Evolutionary conservation across 92 coral and sea anemone species (phyloP).

Genomic region (Heteractis magnifica): DNA sequence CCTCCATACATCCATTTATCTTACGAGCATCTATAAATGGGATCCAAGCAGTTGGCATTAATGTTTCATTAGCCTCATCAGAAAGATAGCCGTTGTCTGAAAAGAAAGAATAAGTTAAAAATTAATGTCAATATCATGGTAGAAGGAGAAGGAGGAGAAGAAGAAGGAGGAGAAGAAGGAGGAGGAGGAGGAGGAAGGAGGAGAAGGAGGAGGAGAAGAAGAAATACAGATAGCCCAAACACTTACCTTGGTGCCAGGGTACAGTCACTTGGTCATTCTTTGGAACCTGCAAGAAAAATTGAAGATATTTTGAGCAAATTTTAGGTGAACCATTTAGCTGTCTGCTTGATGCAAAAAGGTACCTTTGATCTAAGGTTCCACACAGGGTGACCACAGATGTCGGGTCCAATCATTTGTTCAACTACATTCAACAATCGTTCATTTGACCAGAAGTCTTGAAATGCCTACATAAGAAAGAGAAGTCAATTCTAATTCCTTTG

Average conservation of each 20-base stretch:
- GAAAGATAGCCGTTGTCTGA: slow-evolving; percentile 62
- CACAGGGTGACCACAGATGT: slow-evolving; percentile 84
- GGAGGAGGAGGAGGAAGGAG: not conserved
- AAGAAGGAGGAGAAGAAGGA: not conserved
- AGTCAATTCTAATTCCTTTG: not conserved
- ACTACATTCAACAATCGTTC: slow-evolving; percentile 71
- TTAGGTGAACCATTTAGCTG: no score
- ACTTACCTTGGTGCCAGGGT: slow-evolving; percentile 86
- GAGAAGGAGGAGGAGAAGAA: not conserved
- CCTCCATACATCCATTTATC: slow-evolving; percentile 85
- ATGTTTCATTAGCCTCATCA: slow-evolving; percentile 62
- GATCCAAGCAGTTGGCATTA: slow-evolving; percentile 84
- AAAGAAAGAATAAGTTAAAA: not conserved
- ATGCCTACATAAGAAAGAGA: slow-evolving; percentile 44
- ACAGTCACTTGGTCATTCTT: slow-evolving; percentile 68
- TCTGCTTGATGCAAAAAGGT: not conserved
- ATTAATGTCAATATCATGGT: not conserved
- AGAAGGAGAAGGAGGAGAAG: not conserved
- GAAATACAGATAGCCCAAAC: not conserved
- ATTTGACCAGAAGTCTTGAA: slow-evolving; percentile 77
- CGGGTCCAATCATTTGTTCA: slow-evolving; percentile 86
- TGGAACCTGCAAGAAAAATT: slow-evolving; percentile 50
- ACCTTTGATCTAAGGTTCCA: slow-evolving; percentile 91
- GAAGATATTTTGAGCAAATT: no score
- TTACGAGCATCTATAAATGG: slow-evolving; percentile 70